Conservation (phyloP, 2,113 vertebrate species). For the Cercopithecus mona region DNA sequence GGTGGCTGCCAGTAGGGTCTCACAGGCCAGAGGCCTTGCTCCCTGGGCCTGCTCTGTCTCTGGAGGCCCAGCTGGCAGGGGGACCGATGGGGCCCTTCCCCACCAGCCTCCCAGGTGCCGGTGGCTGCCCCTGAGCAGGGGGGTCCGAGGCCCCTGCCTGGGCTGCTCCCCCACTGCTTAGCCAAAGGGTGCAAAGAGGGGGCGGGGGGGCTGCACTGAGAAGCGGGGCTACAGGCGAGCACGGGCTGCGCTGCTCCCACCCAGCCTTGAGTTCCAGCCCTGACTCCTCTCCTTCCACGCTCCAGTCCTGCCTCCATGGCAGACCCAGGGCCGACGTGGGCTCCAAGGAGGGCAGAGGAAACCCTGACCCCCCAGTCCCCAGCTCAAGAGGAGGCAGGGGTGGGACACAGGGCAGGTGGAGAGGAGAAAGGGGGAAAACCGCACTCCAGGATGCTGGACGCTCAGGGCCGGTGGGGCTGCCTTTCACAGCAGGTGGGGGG, state of each 20-base stretch:
- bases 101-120: neutral
- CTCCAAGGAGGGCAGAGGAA: neutral
- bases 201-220: neutral
- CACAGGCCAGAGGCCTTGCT: neutral
- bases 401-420: neutral
- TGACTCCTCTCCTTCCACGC: fast-evolving
- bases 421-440: neutral
- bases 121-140: neutral
- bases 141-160: too few relatives aligned
- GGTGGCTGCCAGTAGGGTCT: neutral
- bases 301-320: neutral
- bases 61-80: neutral
- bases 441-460: neutral
- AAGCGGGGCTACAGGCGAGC: neutral
- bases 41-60: neutral
- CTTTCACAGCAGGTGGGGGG: neutral
- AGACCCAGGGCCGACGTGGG: neutral
- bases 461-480: neutral
- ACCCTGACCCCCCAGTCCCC: too few relatives aligned
- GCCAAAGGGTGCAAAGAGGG: neutral
- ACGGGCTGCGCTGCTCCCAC: too few relatives aligned
- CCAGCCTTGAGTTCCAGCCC: too few relatives aligned
- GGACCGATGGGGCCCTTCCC: neutral
- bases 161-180: neutral
- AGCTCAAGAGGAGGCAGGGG: neutral